phyloP scores from a whole-genome alignment of 2,888 invertebrate species.

The Trichacis sp. region DNA sequence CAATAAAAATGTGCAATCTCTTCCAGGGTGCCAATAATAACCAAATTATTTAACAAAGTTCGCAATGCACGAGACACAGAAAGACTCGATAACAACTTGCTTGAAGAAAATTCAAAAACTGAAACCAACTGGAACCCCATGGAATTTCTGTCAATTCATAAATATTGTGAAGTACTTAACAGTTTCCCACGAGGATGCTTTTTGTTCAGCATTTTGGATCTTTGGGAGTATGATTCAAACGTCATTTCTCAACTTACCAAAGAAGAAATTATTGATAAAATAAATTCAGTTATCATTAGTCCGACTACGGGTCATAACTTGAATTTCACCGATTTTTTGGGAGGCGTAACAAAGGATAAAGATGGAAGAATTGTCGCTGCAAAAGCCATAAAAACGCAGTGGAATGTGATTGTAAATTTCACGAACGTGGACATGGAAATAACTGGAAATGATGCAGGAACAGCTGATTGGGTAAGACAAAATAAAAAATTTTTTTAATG shows the following conservation, averaged over 20 bases:
- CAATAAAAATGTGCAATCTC: no score
- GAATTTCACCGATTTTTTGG: conserved; percentile 75
- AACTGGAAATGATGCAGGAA: conserved; percentile 79
- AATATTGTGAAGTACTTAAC: conserved; percentile 75
- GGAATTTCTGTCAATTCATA: conserved; percentile 73
- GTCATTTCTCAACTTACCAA: conserved; percentile 72
- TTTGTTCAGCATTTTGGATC: conserved; percentile 76
- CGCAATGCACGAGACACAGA: conserved; percentile 46
- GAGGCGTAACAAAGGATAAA: conserved; percentile 73
- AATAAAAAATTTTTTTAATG: no score
- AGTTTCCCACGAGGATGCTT: conserved; percentile 75
- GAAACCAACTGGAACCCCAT: conserved; percentile 72
- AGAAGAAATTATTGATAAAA: conserved; percentile 73
- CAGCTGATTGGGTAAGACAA: conserved; percentile 82
- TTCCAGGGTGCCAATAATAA: conserved; percentile 61
- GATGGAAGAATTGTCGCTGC: conserved; percentile 76
- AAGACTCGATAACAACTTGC: conserved; percentile 56
- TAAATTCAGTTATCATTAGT: conserved; percentile 75
- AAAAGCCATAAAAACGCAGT: conserved; percentile 74
- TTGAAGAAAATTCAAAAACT: conserved; percentile 56
- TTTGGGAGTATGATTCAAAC: conserved; percentile 76
- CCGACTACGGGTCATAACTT: conserved; percentile 76
- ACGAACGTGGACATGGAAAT: conserved; percentile 75
- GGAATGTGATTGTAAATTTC: conserved; percentile 79
- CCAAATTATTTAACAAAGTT: conserved; percentile 27